Base-by-base conservation (phyloP, 2,113 vertebrate genomes). In the Herpetotheres cachinnans region DNA sequence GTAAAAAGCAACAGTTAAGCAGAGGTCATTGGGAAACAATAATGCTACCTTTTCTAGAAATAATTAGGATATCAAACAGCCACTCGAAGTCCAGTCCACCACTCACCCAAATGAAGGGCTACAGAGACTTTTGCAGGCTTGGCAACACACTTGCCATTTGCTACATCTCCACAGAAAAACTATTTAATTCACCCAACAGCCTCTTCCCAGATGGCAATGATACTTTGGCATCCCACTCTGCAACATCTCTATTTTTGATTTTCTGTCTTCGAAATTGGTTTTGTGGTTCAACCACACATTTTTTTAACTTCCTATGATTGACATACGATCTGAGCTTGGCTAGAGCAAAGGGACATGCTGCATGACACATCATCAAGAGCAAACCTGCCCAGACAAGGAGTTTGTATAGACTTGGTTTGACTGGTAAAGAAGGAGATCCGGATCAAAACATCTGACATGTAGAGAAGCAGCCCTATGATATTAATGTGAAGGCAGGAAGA, bases 171-270 rank as follows among this genome's bases (percentile, higher is more conserved):
- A 86, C 82, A 94, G 58, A 95, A 93, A 86, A 95, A 82, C 70
- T 89, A 7, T 97, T 97, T 89, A 34, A 95, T 97, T 94, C 96
- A 73, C 50, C 26, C 88, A 93, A 72, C 25, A 36, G 47, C 80
- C 71, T 95, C 89, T 96, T 96, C 95, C 97, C 97, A 98, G 92
- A 98, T 97, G 96, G 97, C 91, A 86, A 82, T 32, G 86, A 86
- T 96, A 95, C 86, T 95, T 95, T 96, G 95, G 89, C 90, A 97
- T 97, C 89, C 86, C 96, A 52, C 77, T 86, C 71, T 70, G 89
- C 69, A 97, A 91, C 77, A 93, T 97, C 96, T 97, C 95, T 97
- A 97, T 96, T 97, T 98, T 97, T 97, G 88, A 97, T 95, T 98
- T 96, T 84, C 94, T 96, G 91, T 95, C 96, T 97, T 96, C 96